Percentiles rank a stretch among this genome's conserved stretches.
Conservation (phyloP, 1,140 invertebrate genomes). For the Homarus americanus region DNA sequence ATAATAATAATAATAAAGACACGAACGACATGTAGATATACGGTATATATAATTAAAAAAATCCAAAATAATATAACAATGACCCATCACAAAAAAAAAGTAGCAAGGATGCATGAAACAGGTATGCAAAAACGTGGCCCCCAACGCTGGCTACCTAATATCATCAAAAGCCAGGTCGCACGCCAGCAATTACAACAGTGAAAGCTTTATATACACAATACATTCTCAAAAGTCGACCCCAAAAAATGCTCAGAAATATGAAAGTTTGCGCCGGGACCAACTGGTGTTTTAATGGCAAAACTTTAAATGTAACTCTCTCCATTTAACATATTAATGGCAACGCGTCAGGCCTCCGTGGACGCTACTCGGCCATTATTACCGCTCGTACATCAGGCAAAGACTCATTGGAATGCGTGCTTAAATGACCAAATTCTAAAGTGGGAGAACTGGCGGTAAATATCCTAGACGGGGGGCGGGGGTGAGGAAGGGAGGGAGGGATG, state of each 20-base stretch:
- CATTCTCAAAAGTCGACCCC: slow-evolving; percentile 16
- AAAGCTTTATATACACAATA: slow-evolving; percentile 18
- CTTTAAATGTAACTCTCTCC: slow-evolving; percentile 42
- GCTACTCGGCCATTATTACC: slow-evolving; percentile 22
- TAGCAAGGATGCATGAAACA: not conserved
- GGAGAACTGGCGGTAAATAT: slow-evolving; percentile 21
- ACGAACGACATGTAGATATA: too few relatives aligned
- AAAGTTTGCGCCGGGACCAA: slow-evolving; percentile 17
- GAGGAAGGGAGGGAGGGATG: not conserved
- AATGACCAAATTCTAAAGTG: slow-evolving; percentile 38
- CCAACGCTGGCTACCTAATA: not conserved
- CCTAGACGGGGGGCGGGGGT: not conserved
- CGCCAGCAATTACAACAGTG: slow-evolving; percentile 4
- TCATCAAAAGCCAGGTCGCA: slow-evolving; percentile 9
- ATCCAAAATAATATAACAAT: not conserved
- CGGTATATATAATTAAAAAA: too few relatives aligned
- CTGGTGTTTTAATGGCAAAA: slow-evolving; percentile 38
- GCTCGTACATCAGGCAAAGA: slow-evolving; percentile 29
- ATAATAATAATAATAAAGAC: too few relatives aligned
- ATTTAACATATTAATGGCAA: slow-evolving; percentile 42
- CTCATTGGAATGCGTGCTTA: slow-evolving; percentile 35
- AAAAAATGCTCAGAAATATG: slow-evolving; percentile 38
- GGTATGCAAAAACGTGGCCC: too few relatives aligned
- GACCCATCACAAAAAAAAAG: not conserved
- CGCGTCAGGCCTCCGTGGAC: slow-evolving; percentile 29